Percentiles rank a stretch among this genome's conserved stretches.
phyloP scores from a whole-genome alignment of 2,797 vertebrate species.

The Scyliorhinus canicula region DNA sequence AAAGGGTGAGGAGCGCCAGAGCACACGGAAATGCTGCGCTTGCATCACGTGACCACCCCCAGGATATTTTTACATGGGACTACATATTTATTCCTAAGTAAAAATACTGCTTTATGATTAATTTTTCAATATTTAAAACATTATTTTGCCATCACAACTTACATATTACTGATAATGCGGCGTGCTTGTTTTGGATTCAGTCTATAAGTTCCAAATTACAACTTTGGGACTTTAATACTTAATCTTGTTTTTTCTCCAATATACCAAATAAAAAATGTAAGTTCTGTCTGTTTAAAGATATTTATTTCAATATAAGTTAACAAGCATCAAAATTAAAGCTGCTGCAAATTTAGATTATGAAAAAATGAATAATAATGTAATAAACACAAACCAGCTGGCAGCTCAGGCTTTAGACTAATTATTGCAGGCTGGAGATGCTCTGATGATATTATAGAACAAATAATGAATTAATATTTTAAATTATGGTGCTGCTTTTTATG shows the following conservation, averaged over 20 bases:
- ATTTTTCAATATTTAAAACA: neutral
- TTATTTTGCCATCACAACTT: neutral
- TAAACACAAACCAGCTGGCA: conserved; percentile 28
- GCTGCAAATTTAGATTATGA: conserved; percentile 32
- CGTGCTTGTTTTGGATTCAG: neutral
- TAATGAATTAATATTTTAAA: conserved; percentile 31
- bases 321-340: conserved; percentile 31
- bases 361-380: conserved; percentile 32
- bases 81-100: neutral
- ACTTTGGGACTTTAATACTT: neutral
- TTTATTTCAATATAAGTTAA: conserved; percentile 22
- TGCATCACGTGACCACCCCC: too few relatives aligned
- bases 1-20: too few relatives aligned
- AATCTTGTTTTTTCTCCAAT: neutral
- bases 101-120: neutral
- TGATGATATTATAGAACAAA: conserved; percentile 31
- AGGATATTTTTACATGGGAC: neutral
- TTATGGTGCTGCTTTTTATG: conserved; percentile 11
- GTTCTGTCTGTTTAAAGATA: neutral
- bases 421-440: conserved; percentile 20
- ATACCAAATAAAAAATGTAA: neutral
- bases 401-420: conserved; percentile 22
- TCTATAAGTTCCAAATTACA: neutral
- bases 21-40: too few relatives aligned
- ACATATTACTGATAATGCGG: neutral